Evolutionary conservation across 1,140 invertebrate genomes (phyloP), one percentile per base, ranked within the genome.

Genomic region (Scaptomyza pallida): DNA sequence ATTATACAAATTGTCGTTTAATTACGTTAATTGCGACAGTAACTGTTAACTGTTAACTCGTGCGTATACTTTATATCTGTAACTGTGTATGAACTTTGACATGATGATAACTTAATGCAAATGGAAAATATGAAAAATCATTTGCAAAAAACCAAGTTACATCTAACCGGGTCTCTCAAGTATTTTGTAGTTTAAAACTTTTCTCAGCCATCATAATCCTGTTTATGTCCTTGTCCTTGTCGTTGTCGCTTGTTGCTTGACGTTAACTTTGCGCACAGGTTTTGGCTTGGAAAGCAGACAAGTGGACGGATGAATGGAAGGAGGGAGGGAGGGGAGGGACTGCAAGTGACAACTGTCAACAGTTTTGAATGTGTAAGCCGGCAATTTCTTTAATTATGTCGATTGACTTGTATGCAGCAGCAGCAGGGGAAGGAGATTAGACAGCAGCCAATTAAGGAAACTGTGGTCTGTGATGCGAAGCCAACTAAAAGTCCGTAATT

Each of bases 321-420:
- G n/a, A n/a, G n/a, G n/a, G n/a, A n/a, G n/a, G n/a, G n/a, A n/a
- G n/a, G n/a, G n/a, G 9, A 30, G 26, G 26, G 26, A 30, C 41
- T 10, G n/a, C 33, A 37, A 41, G 43, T 57, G 43, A 48, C 45
- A 65, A 50, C 44, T 50, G 54, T 15, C 16, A 44, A 41, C 63
- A 33, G 6, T 45, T 16, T 50, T 19, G 9, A 8, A 17, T 40
- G 30, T 40, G 13, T 26, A 60, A 12, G 26, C 23, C 55, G 40
- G 56, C 26, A 43, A 50, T 64, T 55, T 16, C 51, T 56, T 43
- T 63, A 63, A 70, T 70, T 70, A 63, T 13, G 43, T 41, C 43
- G 16, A 56, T 56, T 63, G 59, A 33, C 50, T 48, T 8, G 16
- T n/a, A 33, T 30, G 19, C 26, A 9, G 26, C 2, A 9, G 26